A percentile compares a stretch with the other conserved stretches of the same genome.
phyloP scores from a whole-genome alignment of 2,888 invertebrate genomes.

The Cheilosia impressa region DNA sequence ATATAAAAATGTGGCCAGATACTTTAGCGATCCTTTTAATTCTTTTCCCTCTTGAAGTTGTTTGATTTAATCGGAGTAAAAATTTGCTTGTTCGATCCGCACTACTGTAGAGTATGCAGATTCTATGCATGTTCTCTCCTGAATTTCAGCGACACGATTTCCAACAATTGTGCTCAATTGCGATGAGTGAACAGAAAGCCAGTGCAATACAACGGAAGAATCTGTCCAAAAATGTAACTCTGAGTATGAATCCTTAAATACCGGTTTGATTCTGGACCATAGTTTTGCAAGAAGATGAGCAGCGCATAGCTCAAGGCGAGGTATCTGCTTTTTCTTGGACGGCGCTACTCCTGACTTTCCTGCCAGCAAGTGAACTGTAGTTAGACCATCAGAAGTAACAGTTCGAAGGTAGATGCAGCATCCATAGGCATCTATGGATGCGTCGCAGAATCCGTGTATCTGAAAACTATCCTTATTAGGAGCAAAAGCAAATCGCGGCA shows the following conservation, averaged over 20 bases:
- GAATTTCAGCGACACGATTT: conserved; percentile 64
- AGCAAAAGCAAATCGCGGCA: neutral
- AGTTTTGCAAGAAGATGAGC: conserved; percentile 55
- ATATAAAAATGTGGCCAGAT: conserved; percentile 51
- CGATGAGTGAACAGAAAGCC: conserved; percentile 54
- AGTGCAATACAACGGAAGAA: conserved; percentile 61
- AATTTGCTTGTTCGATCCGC: neutral
- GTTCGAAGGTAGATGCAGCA: neutral
- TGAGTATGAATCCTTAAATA: neutral
- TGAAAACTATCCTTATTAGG: neutral
- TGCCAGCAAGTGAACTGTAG: neutral
- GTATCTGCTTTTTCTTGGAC: conserved; percentile 54
- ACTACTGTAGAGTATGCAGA: conserved; percentile 2
- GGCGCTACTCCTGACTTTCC: conserved; percentile 69
- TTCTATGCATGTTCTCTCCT: conserved; percentile 31
- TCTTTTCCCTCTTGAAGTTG: conserved; percentile 3
- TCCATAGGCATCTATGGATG: neutral
- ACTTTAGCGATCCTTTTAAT: conserved; percentile 21
- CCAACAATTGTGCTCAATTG: conserved; percentile 59
- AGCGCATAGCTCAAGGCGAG: conserved; percentile 62
- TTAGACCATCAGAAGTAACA: neutral
- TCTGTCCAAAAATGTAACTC: conserved; percentile 60
- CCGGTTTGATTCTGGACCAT: conserved; percentile 13
- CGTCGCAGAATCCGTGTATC: neutral
- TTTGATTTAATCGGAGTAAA: conserved; percentile 8